phyloP scores from a whole-genome alignment of 1,140 invertebrate species.

The Meloidogyne floridensis region DNA sequence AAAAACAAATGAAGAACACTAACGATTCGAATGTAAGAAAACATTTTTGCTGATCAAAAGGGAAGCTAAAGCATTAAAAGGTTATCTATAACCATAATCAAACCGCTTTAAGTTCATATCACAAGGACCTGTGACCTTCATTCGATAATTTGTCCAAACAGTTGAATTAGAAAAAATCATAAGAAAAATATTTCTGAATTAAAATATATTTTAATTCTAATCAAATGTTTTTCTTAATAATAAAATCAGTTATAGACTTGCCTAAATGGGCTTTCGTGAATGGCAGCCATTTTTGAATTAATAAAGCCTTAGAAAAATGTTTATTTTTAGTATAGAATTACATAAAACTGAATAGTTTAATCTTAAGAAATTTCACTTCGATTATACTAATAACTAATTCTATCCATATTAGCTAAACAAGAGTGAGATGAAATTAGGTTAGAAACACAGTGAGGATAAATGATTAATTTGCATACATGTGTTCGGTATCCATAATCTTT shows the following conservation, averaged over 20 bases:
- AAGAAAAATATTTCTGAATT: conserved; percentile 62
- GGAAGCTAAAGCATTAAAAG: conserved; percentile 54
- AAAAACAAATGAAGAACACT: background rate
- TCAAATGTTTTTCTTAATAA: conserved; percentile 12
- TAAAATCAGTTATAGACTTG: conserved; percentile 34
- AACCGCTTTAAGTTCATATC: conserved; percentile 64
- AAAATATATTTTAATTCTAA: conserved; percentile 16
- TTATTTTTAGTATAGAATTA: background rate
- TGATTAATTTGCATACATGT: conserved; percentile 36
- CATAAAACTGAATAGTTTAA: no score
- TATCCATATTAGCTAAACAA: no score
- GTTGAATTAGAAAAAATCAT: conserved; percentile 66
- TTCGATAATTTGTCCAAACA: conserved; percentile 64
- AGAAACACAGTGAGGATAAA: no score
- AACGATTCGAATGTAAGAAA: conserved; percentile 63
- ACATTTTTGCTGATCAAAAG: conserved; percentile 62
- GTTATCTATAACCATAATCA: conserved; percentile 17
- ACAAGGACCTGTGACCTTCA: conserved; percentile 63
- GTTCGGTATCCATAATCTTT: conserved; percentile 62
- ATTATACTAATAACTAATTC: no score
- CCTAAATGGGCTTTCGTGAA: conserved; percentile 62
- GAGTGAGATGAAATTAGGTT: no score
- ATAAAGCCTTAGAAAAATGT: conserved; percentile 30
- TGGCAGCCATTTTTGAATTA: conserved; percentile 59
- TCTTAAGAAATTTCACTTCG: no score